These are phyloP conservation scores for Notocelia uddmanniana DNA, from an alignment of 2,888 invertebrate genomes.

Conservation along the genomic window DNA sequence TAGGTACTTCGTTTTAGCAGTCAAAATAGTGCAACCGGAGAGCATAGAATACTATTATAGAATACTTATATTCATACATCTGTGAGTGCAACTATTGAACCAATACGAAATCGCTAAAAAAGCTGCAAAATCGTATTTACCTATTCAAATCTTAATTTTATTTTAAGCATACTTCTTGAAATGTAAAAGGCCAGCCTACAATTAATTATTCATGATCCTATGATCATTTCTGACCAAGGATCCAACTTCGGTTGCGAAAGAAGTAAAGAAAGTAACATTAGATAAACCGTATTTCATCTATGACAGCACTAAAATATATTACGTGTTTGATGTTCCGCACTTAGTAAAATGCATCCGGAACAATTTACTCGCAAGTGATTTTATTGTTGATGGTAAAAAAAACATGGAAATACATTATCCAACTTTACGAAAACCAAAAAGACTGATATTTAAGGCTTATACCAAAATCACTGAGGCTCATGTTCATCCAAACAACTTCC, in stretches of 20 bases:
- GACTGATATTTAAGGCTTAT: slow-evolving; percentile 45
- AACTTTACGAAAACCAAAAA: slow-evolving; percentile 47
- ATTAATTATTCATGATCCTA: too few species aligned
- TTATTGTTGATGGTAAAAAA: slow-evolving; percentile 38
- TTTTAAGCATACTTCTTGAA: too few species aligned
- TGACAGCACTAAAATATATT: slow-evolving; percentile 40
- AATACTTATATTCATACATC: too few species aligned
- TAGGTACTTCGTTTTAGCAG: too few species aligned
- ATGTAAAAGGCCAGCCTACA: too few species aligned
- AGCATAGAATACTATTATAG: too few species aligned
- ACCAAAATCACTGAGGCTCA: slow-evolving; percentile 52
- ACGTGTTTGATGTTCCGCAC: slow-evolving; percentile 52
- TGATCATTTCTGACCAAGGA: slow-evolving; percentile 42
- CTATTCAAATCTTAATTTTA: too few species aligned
- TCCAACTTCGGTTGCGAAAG: slow-evolving; percentile 53
- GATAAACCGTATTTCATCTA: slow-evolving; percentile 50
- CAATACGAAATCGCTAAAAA: too few species aligned
- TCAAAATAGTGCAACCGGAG: too few species aligned
- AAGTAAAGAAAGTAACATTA: slow-evolving; percentile 47
- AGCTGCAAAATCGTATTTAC: too few species aligned
- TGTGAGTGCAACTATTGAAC: too few species aligned
- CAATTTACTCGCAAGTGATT: slow-evolving; percentile 35
- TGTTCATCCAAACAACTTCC: slow-evolving; percentile 49
- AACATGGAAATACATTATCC: slow-evolving; percentile 49
- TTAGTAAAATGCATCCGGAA: slow-evolving; percentile 49